A percentile compares a stretch with the other conserved stretches of the same genome.
Conservation (phyloP, 2,888 invertebrate genomes). For the Cordylochernes scorpioides region DNA sequence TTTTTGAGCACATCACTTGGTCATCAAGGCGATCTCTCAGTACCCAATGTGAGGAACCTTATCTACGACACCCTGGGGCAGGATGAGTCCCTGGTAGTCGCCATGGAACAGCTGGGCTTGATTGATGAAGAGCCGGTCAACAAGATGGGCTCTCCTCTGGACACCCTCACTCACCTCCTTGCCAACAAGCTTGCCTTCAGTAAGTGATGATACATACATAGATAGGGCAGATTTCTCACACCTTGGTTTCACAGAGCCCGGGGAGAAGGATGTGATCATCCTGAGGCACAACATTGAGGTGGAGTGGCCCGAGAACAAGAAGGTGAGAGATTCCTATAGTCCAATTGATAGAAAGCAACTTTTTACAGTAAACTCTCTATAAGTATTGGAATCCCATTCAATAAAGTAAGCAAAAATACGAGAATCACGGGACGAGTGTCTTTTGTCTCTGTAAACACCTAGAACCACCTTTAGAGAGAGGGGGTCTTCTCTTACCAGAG, state of each 20-base stretch:
- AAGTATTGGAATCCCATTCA: too few species aligned
- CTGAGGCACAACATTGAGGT: conserved; percentile 77
- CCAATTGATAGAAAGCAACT: too few species aligned
- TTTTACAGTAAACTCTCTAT: too few species aligned
- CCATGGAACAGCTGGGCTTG: conserved; percentile 59
- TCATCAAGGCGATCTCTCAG: conserved; percentile 55
- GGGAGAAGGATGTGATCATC: conserved; percentile 77
- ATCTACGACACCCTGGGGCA: conserved; percentile 48
- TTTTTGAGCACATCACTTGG: conserved; percentile 62
- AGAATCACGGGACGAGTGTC: too few species aligned
- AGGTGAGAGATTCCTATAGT: conserved; percentile 10
- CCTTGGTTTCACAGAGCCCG: conserved; percentile 27
- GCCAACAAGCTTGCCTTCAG: conserved; percentile 50
- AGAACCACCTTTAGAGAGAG: too few species aligned
- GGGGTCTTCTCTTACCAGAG: too few species aligned
- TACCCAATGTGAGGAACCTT: conserved; percentile 63
- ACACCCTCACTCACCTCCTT: conserved; percentile 69
- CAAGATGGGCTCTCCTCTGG: conserved; percentile 61
- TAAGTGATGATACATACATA: conserved; percentile 24
- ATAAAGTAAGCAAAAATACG: too few species aligned
- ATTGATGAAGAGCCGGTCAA: conserved; percentile 51
- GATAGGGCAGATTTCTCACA: too few species aligned
- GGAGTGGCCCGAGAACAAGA: conserved; percentile 46
- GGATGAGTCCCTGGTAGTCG: conserved; percentile 31
- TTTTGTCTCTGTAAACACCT: too few species aligned